Percentiles rank a stretch among this genome's conserved stretches.
These are phyloP conservation scores for Dysmachus trigonus DNA, from an alignment of 2,888 invertebrate genomes.

Conservation along the genomic window DNA sequence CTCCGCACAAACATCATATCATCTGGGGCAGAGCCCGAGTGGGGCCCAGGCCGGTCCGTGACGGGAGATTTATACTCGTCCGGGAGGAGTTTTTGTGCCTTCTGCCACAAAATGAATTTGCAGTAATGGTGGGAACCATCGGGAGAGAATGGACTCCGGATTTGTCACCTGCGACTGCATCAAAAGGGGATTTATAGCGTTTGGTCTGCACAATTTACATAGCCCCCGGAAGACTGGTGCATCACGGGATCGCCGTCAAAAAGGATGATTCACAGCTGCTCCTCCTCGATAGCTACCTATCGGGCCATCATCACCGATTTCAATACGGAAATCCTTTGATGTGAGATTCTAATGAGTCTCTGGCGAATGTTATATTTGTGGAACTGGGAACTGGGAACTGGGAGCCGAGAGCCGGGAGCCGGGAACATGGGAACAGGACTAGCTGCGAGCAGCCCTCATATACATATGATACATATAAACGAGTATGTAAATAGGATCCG, in stretches of 20 bases:
- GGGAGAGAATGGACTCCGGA: conserved; percentile 23
- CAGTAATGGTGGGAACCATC: conserved; percentile 31
- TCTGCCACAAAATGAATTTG: conserved; percentile 37
- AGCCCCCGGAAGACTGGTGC: conserved; percentile 30
- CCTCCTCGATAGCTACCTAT: conserved; percentile 12
- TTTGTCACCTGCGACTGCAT: conserved; percentile 35
- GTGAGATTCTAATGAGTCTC: conserved; percentile 26
- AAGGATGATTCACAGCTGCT: conserved; percentile 20
- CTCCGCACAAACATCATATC: conserved; percentile 24
- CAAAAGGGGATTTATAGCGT: conserved; percentile 28
- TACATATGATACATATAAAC: too few relatives aligned
- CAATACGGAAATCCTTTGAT: conserved; percentile 21
- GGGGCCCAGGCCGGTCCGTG: neutral
- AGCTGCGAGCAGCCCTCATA: too few relatives aligned
- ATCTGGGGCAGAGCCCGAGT: neutral
- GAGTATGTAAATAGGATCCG: neutral
- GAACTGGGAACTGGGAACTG: neutral
- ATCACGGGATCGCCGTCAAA: conserved; percentile 9
- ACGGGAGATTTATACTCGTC: neutral
- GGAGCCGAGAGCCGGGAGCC: neutral
- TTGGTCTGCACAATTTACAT: conserved; percentile 33
- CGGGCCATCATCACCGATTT: conserved; percentile 15
- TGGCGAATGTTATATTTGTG: conserved; percentile 4
- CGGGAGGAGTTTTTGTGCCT: neutral
- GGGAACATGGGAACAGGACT: too few relatives aligned